Conservation (phyloP, 2,888 invertebrate species). For the Portevinia maculata region DNA sequence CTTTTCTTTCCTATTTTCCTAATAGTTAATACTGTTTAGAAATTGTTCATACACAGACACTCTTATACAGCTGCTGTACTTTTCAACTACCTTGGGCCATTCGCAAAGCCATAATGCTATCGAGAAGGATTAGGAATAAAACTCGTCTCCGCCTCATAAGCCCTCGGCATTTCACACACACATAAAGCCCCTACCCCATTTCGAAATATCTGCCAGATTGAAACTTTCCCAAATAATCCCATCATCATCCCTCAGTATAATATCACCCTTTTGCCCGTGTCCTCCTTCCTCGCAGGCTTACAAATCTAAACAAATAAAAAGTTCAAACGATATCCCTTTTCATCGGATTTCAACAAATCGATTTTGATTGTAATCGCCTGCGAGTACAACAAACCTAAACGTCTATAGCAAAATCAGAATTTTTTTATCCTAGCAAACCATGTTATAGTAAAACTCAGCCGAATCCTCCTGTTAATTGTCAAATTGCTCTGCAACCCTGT, state of each 20-base stretch:
- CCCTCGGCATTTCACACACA: not conserved
- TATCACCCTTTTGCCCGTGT: not conserved
- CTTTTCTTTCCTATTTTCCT: too few relatives aligned
- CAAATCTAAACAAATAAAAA: conserved; percentile 64
- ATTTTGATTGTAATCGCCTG: conserved; percentile 67
- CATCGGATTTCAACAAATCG: conserved; percentile 68
- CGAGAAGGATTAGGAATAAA: conserved; percentile 12
- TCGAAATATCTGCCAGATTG: conserved; percentile 10
- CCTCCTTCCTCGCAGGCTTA: conserved; percentile 6
- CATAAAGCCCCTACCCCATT: not conserved
- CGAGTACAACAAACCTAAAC: conserved; percentile 29
- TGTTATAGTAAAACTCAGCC: conserved; percentile 27
- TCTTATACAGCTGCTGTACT: conserved; percentile 2
- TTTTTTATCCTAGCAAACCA: conserved; percentile 19
- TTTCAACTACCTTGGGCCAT: conserved; percentile 8
- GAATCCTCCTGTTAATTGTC: conserved; percentile 63
- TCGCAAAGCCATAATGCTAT: conserved; percentile 18
- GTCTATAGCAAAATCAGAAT: conserved; percentile 41
- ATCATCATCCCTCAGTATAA: conserved; percentile 40
- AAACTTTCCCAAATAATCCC: conserved; percentile 39
- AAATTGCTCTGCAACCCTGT: conserved; percentile 32
- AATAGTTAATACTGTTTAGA: not conserved
- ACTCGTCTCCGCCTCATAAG: not conserved
- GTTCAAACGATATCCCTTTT: conserved; percentile 63
- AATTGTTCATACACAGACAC: not conserved